Conservation (phyloP, 2,888 invertebrate species). For the Fragum sueziense region DNA sequence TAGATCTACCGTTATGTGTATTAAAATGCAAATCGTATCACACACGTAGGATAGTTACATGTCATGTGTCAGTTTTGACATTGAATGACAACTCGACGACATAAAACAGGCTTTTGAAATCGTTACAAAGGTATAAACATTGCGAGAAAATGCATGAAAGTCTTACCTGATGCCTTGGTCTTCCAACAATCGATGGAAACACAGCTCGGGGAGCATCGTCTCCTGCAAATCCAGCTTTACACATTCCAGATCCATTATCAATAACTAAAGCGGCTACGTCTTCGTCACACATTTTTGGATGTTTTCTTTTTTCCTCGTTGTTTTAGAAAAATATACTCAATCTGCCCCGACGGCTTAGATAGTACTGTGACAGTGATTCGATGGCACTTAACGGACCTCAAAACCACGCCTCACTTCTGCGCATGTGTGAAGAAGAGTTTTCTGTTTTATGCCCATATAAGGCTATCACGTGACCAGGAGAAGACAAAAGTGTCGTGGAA, state of each 20-base stretch:
- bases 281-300: constrained; percentile 66
- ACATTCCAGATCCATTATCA: constrained; percentile 92
- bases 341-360: too few species aligned
- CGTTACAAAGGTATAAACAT: not conserved
- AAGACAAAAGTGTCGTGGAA: not conserved
- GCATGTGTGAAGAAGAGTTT: not conserved
- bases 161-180: constrained; percentile 75
- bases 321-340: too few species aligned
- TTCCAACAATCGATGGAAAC: constrained; percentile 75
- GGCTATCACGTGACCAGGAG: not conserved
- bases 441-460: not conserved
- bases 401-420: not conserved
- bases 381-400: not conserved
- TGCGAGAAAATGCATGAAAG: not conserved
- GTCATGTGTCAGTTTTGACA: too few species aligned
- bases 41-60: too few species aligned
- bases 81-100: too few species aligned
- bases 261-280: constrained; percentile 82
- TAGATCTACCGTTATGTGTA: too few species aligned
- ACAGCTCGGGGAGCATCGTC: constrained; percentile 77
- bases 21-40: too few species aligned
- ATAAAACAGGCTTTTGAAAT: too few species aligned
- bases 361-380: not conserved
- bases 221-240: constrained; percentile 77
- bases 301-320: too few species aligned